A percentile compares a stretch with the other conserved stretches of the same genome.
Conservation (phyloP, 2,888 invertebrate genomes). For the Chrysopilus asiliformis region DNA sequence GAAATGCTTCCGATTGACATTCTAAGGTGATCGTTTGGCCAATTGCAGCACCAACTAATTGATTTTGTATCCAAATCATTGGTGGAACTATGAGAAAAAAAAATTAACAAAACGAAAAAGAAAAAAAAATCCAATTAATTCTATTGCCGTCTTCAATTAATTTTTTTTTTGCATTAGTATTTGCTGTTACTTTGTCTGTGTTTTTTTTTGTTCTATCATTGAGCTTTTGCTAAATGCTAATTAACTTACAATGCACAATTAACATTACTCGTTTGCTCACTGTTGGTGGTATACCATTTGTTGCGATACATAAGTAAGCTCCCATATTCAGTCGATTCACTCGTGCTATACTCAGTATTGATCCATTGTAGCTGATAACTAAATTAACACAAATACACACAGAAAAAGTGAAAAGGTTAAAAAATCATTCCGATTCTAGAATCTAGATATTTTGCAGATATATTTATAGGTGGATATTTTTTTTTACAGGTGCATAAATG, state of each 20-base stretch:
- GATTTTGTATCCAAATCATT: slow-evolving; percentile 60
- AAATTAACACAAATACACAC: slow-evolving; percentile 1
- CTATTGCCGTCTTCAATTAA: no score
- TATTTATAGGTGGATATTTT: no score
- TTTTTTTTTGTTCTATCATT: no score
- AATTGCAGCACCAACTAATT: slow-evolving; percentile 52
- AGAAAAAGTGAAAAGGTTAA: neutral
- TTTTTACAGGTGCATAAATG: no score
- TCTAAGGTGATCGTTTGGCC: slow-evolving; percentile 54
- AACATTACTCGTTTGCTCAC: slow-evolving; percentile 33
- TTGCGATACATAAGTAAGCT: slow-evolving; percentile 33
- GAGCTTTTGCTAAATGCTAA: no score
- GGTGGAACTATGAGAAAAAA: slow-evolving; percentile 45
- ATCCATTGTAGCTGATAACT: slow-evolving; percentile 54
- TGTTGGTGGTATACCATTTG: slow-evolving; percentile 35
- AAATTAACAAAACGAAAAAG: no score
- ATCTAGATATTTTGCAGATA: no score
- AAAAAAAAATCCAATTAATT: no score
- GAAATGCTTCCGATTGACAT: slow-evolving; percentile 58
- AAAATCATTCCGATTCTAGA: no score
- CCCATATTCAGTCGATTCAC: slow-evolving; percentile 38
- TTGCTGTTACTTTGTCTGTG: no score
- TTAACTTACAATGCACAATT: slow-evolving; percentile 32
- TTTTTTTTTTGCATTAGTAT: no score
- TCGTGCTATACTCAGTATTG: slow-evolving; percentile 54